Base-by-base conservation (phyloP, 2,113 vertebrate species). In the Pollachius pollachius region DNA sequence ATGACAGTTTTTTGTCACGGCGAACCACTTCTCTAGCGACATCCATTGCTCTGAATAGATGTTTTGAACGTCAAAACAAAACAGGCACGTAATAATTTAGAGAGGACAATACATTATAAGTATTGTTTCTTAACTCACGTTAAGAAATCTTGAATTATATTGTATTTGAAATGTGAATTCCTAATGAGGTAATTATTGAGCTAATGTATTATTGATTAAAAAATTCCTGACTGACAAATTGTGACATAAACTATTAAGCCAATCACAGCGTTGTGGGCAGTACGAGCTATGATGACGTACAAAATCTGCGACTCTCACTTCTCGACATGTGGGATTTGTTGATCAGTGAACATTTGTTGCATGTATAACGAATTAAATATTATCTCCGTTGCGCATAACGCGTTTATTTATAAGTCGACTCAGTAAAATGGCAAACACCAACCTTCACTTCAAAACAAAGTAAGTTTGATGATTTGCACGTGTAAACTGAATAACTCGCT, bases 361-460 rank as follows among this genome's bases (percentile, higher is more conserved):
- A 7, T 12, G 11, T 59, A 27, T 77, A 70, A 75, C 52, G 70
- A 81, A 76, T 62, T 69, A 62, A n/a, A 69, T 1, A 60, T 58
- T 66, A 65, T 64, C 1, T 7, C 13, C 2, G 15, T 0, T 18
- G 8, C 41, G 41, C 13, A 15, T 48, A 64, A 52, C 18, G 48
- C 69, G 65, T 1, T 0, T 1, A 30, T 66, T 16, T 3, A 2
- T 1, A 3, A 34, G 72, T 74, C 1, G 34, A 19, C 1, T 5
- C 25, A 64, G 18, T 57, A 85, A 65, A 9, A 93, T 92, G 90
- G 90, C 88, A 21, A 86, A 70, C 41, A 78, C 62, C 57, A 86
- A 80, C 18, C 68, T 93, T 19, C 86, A 87, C 6, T 93, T 91
- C 74, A 93, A 92, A 77, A 91, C 91, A 5, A 93, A 92, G 92